Evolutionary conservation across 2,797 vertebrate genomes (phyloP).

Genomic region (Artibeus jamaicensis): DNA sequence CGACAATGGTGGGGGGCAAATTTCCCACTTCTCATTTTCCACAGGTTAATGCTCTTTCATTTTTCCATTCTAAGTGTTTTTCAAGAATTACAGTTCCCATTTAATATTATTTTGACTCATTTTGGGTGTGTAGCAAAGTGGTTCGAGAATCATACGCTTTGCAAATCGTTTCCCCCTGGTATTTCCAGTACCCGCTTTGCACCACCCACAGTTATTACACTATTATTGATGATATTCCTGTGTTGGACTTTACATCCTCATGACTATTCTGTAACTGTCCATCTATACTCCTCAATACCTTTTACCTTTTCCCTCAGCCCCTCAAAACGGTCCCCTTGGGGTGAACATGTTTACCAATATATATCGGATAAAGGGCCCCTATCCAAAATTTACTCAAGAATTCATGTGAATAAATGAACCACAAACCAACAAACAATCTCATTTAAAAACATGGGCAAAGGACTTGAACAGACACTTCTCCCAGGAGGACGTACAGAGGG

Average conservation of each 20-base stretch:
- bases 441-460: too few relatives aligned
- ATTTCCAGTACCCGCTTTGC: not conserved
- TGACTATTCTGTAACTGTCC: not conserved
- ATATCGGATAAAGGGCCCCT: not conserved
- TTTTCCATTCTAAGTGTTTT: not conserved
- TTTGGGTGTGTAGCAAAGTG: not conserved
- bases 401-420: too few relatives aligned
- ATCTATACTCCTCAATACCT: not conserved
- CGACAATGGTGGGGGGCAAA: fast-evolving
- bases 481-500: too few relatives aligned
- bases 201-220: not conserved
- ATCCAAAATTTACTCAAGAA: not conserved
- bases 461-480: too few relatives aligned
- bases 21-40: not conserved
- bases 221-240: not conserved
- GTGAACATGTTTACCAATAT: not conserved
- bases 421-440: too few relatives aligned
- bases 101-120: not conserved
- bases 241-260: not conserved
- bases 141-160: not conserved
- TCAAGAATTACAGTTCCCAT: not conserved
- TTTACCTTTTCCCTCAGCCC: not conserved
- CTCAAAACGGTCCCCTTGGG: not conserved
- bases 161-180: not conserved
- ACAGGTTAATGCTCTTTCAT: too few relatives aligned